Percentiles rank a stretch among this genome's conserved stretches.
These are phyloP conservation scores for Pseudochromis fuscus DNA, from an alignment of 2,797 vertebrate genomes.

Conservation along the genomic window DNA sequence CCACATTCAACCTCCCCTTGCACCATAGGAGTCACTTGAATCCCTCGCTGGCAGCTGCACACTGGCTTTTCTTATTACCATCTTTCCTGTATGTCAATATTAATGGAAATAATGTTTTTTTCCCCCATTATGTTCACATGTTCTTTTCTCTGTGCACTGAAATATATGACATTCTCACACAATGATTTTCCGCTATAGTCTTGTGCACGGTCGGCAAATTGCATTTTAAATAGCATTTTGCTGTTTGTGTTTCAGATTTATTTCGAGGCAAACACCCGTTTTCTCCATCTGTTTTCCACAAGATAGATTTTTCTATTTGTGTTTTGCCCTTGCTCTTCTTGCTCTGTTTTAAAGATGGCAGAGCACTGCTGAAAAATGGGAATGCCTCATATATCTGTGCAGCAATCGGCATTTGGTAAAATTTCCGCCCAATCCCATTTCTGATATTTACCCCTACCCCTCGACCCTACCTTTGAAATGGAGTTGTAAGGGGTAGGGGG, in stretches of 20 bases:
- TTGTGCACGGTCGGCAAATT: not conserved
- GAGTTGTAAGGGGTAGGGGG: too few relatives aligned
- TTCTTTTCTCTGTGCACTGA: not conserved
- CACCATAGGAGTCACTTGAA: slow-evolving; percentile 39
- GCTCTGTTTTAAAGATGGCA: not conserved
- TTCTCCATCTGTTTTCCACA: not conserved
- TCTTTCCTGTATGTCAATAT: slow-evolving; percentile 18
- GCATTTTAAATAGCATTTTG: not conserved
- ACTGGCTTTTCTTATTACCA: slow-evolving; percentile 15
- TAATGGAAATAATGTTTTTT: slow-evolving; percentile 11
- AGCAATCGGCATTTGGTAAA: not conserved
- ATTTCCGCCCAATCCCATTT: too few relatives aligned
- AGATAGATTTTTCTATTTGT: not conserved
- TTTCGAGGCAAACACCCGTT: not conserved
- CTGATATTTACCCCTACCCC: too few relatives aligned
- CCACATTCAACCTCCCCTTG: slow-evolving; percentile 38
- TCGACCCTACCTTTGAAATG: too few relatives aligned
- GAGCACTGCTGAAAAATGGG: not conserved
- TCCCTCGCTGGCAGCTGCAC: slow-evolving; percentile 10
- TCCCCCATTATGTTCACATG: not conserved
- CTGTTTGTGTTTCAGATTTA: not conserved
- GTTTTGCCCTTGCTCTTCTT: not conserved
- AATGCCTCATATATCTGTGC: not conserved
- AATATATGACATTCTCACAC: slow-evolving; percentile 15
- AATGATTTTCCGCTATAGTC: not conserved